Evolutionary conservation across 2,797 vertebrate species (phyloP).

Genomic region (Ctenopoma kingsleyae): DNA sequence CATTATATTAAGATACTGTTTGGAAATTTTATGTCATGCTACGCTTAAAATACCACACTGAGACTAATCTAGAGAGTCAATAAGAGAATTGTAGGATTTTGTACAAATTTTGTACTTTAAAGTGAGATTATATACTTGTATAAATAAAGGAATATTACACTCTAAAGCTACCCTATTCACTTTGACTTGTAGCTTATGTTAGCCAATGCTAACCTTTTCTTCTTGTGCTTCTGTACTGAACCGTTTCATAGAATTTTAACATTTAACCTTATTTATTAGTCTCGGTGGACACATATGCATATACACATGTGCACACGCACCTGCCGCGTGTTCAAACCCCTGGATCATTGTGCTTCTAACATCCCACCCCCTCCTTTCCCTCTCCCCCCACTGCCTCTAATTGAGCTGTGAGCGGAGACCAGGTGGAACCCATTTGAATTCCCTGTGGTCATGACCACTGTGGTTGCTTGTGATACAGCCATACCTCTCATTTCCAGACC

Average conservation of each 20-base stretch:
- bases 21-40: constrained; percentile 4
- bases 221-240: too few species aligned
- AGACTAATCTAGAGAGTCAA: background rate
- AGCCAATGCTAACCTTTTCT: too few species aligned
- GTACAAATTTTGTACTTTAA: too few species aligned
- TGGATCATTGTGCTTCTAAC: constrained; percentile 10
- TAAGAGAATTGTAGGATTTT: background rate
- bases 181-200: too few species aligned
- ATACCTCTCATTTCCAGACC: constrained; percentile 72
- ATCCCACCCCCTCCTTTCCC: background rate
- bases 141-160: too few species aligned
- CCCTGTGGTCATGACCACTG: constrained; percentile 70
- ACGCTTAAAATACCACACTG: background rate
- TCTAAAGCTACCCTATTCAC: too few species aligned
- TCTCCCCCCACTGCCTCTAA: constrained; percentile 43
- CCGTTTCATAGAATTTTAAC: background rate
- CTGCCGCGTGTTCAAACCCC: constrained; percentile 38
- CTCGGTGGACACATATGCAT: constrained; percentile 32
- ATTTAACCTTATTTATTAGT: background rate
- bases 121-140: too few species aligned
- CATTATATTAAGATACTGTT: constrained; percentile 16
- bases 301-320: constrained; percentile 29
- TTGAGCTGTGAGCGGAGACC: constrained; percentile 71
- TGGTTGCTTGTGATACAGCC: constrained; percentile 58
- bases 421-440: constrained; percentile 81